A percentile compares a stretch with the other conserved stretches of the same genome.
Evolutionary conservation across 1,140 invertebrate species (phyloP).

Genomic region (Matsumurasca onukii): DNA sequence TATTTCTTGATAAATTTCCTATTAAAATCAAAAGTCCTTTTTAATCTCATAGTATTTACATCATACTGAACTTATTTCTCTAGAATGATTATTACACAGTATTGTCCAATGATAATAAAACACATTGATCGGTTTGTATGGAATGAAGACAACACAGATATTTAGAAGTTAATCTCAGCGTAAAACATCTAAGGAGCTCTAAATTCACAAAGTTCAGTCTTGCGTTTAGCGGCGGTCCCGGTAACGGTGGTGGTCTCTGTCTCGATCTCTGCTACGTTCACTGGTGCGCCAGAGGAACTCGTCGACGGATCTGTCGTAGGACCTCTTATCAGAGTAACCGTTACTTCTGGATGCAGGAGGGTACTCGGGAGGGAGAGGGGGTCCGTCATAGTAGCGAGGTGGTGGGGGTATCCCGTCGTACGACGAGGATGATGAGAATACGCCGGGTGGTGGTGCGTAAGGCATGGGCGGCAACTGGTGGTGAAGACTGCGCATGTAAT

Average conservation of each 20-base stretch:
- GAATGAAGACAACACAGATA: constrained; percentile 11
- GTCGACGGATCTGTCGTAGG: constrained; percentile 87
- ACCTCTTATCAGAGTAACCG: constrained; percentile 64
- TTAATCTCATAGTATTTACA: neutral
- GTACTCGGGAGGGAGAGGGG: constrained; percentile 62
- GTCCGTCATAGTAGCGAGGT: constrained; percentile 76
- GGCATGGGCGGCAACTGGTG: constrained; percentile 73
- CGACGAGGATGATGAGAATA: constrained; percentile 56
- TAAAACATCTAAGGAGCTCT: neutral
- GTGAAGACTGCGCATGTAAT: constrained; percentile 78
- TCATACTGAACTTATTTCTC: neutral
- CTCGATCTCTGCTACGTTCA: constrained; percentile 52
- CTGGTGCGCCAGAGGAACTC: constrained; percentile 82
- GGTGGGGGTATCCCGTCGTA: constrained; percentile 70
- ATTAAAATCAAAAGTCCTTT: neutral
- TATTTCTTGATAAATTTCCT: neutral
- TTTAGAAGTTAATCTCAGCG: neutral
- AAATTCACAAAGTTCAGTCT: constrained; percentile 12
- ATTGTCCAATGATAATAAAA: no score
- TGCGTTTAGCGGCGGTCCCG: constrained; percentile 38
- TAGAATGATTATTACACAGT: neutral
- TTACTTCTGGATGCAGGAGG: constrained; percentile 55
- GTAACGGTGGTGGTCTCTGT: constrained; percentile 47
- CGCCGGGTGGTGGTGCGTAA: constrained; percentile 61
- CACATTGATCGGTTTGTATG: no score